Conservation (phyloP, 2,113 vertebrate species). For the Xenotilapia caudafasciata region DNA sequence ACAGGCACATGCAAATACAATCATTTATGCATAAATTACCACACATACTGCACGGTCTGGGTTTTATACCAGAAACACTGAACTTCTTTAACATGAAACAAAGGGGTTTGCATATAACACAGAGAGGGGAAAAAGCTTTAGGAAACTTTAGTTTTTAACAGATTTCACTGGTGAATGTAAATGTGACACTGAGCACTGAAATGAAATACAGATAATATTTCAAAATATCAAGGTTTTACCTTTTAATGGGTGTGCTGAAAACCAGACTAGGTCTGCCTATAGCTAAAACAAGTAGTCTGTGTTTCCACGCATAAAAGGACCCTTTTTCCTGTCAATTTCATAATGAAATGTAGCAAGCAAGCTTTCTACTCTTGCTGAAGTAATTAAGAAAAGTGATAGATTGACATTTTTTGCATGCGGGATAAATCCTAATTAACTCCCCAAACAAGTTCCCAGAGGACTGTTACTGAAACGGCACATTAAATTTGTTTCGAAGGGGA, state of each 20-base stretch:
- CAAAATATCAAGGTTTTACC: background rate
- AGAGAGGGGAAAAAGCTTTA: background rate
- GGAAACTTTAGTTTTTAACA: background rate
- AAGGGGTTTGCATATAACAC: rapidly evolving
- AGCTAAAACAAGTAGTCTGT: background rate
- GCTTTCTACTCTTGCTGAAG: rapidly evolving
- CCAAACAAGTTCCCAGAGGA: background rate
- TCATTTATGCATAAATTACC: background rate
- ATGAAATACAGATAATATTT: background rate
- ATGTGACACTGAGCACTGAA: background rate
- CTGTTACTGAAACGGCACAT: background rate
- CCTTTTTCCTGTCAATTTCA: background rate
- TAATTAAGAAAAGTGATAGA: background rate
- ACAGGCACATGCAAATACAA: background rate
- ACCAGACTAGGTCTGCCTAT: background rate
- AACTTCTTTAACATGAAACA: background rate
- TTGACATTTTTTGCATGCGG: rapidly evolving
- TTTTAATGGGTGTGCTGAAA: background rate
- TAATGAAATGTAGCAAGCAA: background rate
- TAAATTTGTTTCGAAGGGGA: rapidly evolving
- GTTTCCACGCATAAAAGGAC: rapidly evolving
- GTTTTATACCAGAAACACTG: background rate
- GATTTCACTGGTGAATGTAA: background rate
- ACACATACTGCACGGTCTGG: background rate
- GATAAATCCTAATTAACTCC: background rate